Percentiles rank a stretch among this genome's conserved stretches.
Evolutionary conservation across 1,140 invertebrate genomes (phyloP).

Genomic region (Zaprionus tsacasi): DNA sequence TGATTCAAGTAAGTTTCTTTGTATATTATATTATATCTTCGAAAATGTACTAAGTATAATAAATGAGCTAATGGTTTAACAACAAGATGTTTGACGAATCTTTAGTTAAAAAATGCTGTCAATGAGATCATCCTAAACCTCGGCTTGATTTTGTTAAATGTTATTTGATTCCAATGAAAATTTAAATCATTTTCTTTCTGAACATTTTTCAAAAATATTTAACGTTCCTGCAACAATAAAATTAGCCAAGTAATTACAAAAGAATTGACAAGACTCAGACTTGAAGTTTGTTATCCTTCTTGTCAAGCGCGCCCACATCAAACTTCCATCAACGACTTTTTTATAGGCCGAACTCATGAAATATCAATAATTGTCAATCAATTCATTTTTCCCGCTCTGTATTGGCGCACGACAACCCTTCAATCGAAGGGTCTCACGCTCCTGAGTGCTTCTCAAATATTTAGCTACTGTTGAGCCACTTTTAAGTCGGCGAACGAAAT

Average conservation of each 20-base stretch:
- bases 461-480: conserved; percentile 7
- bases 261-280: conserved; percentile 21
- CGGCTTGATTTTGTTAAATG: too few species aligned
- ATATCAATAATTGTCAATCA: conserved; percentile 72
- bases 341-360: conserved; percentile 51
- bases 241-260: conserved; percentile 23
- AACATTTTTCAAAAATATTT: too few species aligned
- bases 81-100: not conserved
- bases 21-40: too few species aligned
- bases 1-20: conserved; percentile 24
- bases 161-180: too few species aligned
- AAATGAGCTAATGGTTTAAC: not conserved
- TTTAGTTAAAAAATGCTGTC: not conserved
- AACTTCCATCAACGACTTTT: conserved; percentile 54
- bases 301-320: conserved; percentile 48
- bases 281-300: not conserved
- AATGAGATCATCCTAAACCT: too few species aligned
- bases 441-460: conserved; percentile 12
- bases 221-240: not conserved
- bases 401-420: conserved; percentile 26
- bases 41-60: not conserved
- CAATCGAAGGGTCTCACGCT: not conserved
- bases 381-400: conserved; percentile 31
- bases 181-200: too few species aligned
- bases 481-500: conserved; percentile 1